Evolutionary conservation across 2,888 invertebrate species (phyloP), one percentile per base, ranked within the genome.

Genomic region (Amorpha juglandis): DNA sequence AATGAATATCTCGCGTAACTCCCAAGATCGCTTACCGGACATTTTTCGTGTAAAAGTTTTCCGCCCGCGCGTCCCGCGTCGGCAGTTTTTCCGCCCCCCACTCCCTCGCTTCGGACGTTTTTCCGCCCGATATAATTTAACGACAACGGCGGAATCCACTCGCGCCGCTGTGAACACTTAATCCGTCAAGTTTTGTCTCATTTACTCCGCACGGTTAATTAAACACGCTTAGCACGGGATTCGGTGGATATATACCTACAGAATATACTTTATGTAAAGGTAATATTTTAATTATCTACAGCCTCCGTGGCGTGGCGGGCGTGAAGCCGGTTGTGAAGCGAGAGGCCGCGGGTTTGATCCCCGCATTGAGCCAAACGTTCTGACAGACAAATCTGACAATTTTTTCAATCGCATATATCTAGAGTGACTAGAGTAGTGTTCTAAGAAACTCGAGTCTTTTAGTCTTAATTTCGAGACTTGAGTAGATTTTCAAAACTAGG

Each of bases 171-270:
- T 19, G 58, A 58, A 58, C 6, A 19, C 58, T 58, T 58, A 58
- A 58, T 58, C 58, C 58, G 38, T 58, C 58, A 58, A 58, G 58
- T 58, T 42, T 42, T 58, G 58, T 58, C 58, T 19, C 58, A 58
- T 58, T 58, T 58, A 38, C 38, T 42, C 42, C 0, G 16, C 35
- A n/a, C 42, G 19, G 58, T 42, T 58, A 58, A 42, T 42, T 58
- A 42, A 19, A 12, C 58, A 42, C 16, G 58, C 58, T 58, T 55
- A 55, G 38, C n/a, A 16, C 7, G 48, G 50, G 50, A 11, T 19
- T 19, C 19, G 9, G 19, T 19, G 11, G 19, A 50, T 19, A 50
- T 50, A 19, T n/a, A n/a, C n/a, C n/a, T n/a, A n/a, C n/a, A n/a
- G n/a, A n/a, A n/a, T n/a, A n/a, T n/a, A n/a, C n/a, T n/a, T n/a